These are phyloP conservation scores for Apostichopus californicus DNA, from an alignment of 35 echinoderm and acorn worm species.

Conservation along the genomic window DNA sequence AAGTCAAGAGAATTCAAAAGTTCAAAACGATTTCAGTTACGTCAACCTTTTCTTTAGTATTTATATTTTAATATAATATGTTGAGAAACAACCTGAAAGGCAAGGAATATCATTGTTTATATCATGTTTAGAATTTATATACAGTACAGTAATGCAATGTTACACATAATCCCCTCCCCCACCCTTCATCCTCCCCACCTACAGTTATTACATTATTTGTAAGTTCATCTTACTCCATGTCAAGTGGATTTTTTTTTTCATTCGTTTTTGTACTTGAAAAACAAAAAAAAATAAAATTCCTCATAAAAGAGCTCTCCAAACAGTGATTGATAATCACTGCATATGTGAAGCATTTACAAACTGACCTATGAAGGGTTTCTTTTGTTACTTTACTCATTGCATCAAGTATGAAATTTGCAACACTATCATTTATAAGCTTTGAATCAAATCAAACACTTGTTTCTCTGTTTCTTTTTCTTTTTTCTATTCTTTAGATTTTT, in stretches of 20 bases:
- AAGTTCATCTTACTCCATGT: too few species aligned
- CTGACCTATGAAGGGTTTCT: background rate
- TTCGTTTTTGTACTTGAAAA: conserved; percentile 1
- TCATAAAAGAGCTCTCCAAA: background rate
- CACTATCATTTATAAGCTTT: background rate
- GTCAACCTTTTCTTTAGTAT: too few species aligned
- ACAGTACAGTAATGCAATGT: too few species aligned
- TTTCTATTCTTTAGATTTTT: background rate
- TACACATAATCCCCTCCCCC: too few species aligned
- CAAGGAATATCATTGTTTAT: too few species aligned
- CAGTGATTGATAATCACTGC: background rate
- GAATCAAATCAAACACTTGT: background rate
- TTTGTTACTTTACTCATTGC: background rate
- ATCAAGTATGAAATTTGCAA: background rate
- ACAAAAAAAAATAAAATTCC: background rate
- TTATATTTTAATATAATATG: too few species aligned
- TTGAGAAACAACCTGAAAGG: too few species aligned
- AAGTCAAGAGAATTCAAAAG: too few species aligned
- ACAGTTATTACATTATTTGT: too few species aligned
- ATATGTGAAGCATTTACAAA: background rate
- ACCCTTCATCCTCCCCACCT: too few species aligned
- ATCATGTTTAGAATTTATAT: too few species aligned
- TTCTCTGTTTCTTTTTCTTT: background rate
- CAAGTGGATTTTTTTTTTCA: background rate
- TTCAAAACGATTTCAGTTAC: too few species aligned